Conservation (phyloP, 2,888 invertebrate genomes). For the Azorinus chamasolen region DNA sequence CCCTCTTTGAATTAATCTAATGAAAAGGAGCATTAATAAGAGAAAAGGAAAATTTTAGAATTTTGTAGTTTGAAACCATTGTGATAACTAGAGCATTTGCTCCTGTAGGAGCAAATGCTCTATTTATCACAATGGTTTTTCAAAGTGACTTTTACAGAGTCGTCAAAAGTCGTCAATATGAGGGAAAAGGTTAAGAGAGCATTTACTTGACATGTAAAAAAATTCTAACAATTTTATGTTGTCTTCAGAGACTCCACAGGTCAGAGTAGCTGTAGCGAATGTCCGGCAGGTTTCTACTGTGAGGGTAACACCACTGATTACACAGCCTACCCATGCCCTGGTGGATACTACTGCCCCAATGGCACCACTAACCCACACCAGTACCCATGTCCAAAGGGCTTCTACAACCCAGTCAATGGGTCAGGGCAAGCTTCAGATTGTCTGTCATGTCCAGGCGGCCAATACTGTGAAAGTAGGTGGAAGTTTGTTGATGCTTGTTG, state of each 20-base stretch:
- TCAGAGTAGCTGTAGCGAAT: conserved; percentile 75
- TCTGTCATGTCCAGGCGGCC: conserved; percentile 81
- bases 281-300: conserved; percentile 84
- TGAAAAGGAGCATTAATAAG: too few species aligned
- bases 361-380: conserved; percentile 78
- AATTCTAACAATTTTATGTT: neutral
- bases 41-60: too few species aligned
- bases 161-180: too few species aligned
- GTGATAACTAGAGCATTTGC: too few species aligned
- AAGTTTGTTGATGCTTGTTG: too few species aligned
- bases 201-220: too few species aligned
- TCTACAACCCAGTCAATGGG: conserved; percentile 80
- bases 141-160: too few species aligned
- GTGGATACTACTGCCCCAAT: conserved; percentile 82
- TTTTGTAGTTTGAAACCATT: too few species aligned
- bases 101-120: too few species aligned
- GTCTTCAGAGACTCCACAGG: conserved; percentile 40
- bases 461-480: conserved; percentile 82
- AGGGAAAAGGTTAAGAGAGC: too few species aligned
- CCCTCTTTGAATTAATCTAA: too few species aligned
- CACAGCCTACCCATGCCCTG: conserved; percentile 76
- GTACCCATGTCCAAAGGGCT: conserved; percentile 82
- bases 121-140: too few species aligned
- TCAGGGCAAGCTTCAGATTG: conserved; percentile 75
- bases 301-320: conserved; percentile 79